A percentile compares a stretch with the other conserved stretches of the same genome.
phyloP scores from a whole-genome alignment of 2,888 invertebrate genomes.

The Drosophila gaucha region DNA sequence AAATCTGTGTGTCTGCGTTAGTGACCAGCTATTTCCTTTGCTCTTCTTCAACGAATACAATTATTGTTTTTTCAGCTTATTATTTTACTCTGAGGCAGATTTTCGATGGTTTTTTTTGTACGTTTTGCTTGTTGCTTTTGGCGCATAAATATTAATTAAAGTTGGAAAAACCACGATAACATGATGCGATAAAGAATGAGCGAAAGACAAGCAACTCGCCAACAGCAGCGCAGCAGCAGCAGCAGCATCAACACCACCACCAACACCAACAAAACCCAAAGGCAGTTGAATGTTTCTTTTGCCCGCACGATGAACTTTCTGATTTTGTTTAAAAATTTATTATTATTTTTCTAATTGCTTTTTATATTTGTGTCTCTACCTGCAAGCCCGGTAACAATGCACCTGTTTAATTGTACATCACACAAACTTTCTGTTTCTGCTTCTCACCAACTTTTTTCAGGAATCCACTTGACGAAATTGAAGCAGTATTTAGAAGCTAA shows the following conservation, averaged over 20 bases:
- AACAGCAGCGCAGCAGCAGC: slow-evolving; percentile 6
- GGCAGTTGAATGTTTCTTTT: slow-evolving; percentile 25
- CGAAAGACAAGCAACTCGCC: slow-evolving; percentile 18
- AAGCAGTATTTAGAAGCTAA: slow-evolving; percentile 85
- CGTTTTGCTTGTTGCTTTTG: slow-evolving; percentile 53
- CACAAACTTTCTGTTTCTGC: slow-evolving; percentile 64
- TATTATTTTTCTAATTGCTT: slow-evolving; percentile 12
- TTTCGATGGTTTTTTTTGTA: slow-evolving; percentile 43
- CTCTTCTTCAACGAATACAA: slow-evolving; percentile 29
- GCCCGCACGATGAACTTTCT: slow-evolving; percentile 11
- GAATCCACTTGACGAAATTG: slow-evolving; percentile 85
- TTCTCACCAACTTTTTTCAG: slow-evolving; percentile 78
- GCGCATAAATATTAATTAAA: slow-evolving; percentile 75
- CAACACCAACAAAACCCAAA: slow-evolving; percentile 36
- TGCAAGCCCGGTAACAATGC: slow-evolving; percentile 34
- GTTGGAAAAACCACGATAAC: slow-evolving; percentile 56
- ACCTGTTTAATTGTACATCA: slow-evolving; percentile 61
- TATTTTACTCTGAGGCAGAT: slow-evolving; percentile 38
- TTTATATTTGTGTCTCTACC: slow-evolving; percentile 1
- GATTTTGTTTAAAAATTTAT: slow-evolving; percentile 8
- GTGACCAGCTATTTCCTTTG: slow-evolving; percentile 33
- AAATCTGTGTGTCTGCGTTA: slow-evolving; percentile 39
- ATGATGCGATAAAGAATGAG: slow-evolving; percentile 25
- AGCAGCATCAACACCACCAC: slow-evolving; percentile 17
- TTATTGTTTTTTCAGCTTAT: slow-evolving; percentile 49